phyloP scores from a whole-genome alignment of 2,888 invertebrate genomes.

The Polyommatus iphigenia region DNA sequence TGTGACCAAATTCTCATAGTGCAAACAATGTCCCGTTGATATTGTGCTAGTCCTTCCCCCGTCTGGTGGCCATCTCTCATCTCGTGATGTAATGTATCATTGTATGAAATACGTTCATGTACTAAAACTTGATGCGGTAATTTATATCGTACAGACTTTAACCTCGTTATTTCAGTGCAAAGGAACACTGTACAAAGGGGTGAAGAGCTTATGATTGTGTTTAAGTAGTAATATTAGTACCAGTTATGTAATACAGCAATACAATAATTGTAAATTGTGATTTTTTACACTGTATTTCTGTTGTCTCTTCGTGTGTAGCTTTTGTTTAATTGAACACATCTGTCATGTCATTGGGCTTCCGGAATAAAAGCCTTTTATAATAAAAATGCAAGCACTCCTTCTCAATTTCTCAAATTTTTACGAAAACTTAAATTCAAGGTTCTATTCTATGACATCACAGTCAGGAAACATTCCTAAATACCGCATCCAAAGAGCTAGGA shows the following conservation, averaged over 20 bases:
- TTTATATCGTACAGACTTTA: constrained; percentile 32
- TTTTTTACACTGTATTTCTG: too few relatives aligned
- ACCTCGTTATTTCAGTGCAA: background rate
- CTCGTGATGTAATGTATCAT: constrained; percentile 57
- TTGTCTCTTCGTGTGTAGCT: too few relatives aligned
- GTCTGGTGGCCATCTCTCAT: constrained; percentile 60
- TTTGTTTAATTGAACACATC: too few relatives aligned
- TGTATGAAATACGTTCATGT: constrained; percentile 43
- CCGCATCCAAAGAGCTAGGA: constrained; percentile 37
- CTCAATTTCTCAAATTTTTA: too few relatives aligned
- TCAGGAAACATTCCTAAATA: constrained; percentile 22
- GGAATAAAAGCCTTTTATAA: too few relatives aligned
- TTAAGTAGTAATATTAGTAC: too few relatives aligned
- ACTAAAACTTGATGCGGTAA: constrained; percentile 48
- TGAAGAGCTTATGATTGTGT: too few relatives aligned
- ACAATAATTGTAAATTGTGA: too few relatives aligned
- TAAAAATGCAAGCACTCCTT: too few relatives aligned
- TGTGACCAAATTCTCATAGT: background rate
- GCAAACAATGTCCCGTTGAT: constrained; percentile 33
- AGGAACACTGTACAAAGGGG: background rate
- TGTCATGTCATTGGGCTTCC: too few relatives aligned
- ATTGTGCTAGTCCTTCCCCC: constrained; percentile 34
- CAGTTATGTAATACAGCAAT: too few relatives aligned
- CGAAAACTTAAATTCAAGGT: background rate
- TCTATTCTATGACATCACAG: background rate